These are phyloP conservation scores for Camponotus fellah DNA, from an alignment of 2,888 invertebrate genomes.

Conservation along the genomic window DNA sequence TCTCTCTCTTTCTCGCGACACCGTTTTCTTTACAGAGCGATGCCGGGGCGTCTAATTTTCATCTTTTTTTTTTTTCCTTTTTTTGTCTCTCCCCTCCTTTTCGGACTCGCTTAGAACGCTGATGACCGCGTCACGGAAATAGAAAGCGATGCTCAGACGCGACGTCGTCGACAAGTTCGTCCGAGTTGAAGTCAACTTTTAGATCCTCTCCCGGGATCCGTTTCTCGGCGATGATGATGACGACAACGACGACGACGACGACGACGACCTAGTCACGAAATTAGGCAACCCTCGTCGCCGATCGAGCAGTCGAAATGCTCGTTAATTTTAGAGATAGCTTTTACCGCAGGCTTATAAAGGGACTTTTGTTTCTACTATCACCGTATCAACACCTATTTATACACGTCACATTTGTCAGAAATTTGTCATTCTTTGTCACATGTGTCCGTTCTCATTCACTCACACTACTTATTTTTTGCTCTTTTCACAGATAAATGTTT, in stretches of 20 bases:
- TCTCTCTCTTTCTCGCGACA: slow-evolving; percentile 7
- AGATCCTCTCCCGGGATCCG: not conserved
- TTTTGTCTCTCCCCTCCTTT: not conserved
- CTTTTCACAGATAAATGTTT: not conserved
- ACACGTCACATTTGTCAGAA: slow-evolving; percentile 12
- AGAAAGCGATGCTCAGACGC: slow-evolving; percentile 39
- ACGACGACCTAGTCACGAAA: slow-evolving; percentile 31
- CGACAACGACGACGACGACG: slow-evolving; percentile 11
- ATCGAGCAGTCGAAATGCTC: slow-evolving; percentile 21
- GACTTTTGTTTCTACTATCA: slow-evolving; percentile 23
- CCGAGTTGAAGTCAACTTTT: slow-evolving; percentile 28
- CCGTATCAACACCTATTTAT: slow-evolving; percentile 10
- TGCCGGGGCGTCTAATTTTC: slow-evolving; percentile 66
- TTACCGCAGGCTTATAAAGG: slow-evolving; percentile 8
- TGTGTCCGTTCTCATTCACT: not conserved
- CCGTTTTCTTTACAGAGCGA: slow-evolving; percentile 45
- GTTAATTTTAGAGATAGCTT: slow-evolving; percentile 48
- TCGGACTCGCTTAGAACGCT: slow-evolving; percentile 25
- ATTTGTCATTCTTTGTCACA: slow-evolving; percentile 9
- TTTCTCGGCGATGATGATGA: slow-evolving; percentile 10
- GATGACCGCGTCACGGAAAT: slow-evolving; percentile 42
- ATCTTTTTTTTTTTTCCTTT: slow-evolving; percentile 64
- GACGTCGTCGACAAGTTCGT: slow-evolving; percentile 28
- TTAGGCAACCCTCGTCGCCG: slow-evolving; percentile 16
- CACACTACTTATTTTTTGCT: not conserved